These are phyloP conservation scores for Epistrophella euchroma DNA, from an alignment of 2,888 invertebrate species.

Conservation along the genomic window DNA sequence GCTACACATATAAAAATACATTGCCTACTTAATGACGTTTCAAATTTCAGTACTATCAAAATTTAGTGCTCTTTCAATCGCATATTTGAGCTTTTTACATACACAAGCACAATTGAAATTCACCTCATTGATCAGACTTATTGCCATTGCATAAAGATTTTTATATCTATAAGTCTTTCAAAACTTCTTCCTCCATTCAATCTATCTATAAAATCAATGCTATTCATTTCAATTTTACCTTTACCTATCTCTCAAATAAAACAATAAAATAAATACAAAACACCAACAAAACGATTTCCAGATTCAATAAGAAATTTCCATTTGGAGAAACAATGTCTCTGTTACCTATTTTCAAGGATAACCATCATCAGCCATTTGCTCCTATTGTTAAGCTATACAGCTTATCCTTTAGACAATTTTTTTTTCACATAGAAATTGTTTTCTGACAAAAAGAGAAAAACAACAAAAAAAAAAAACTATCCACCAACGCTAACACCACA, in stretches of 20 bases:
- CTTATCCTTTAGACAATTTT: constrained; percentile 55
- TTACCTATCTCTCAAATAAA: constrained; percentile 31
- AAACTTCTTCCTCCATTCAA: constrained; percentile 17
- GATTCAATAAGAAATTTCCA: constrained; percentile 57
- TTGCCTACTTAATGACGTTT: too few relatives aligned
- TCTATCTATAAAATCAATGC: constrained; percentile 35
- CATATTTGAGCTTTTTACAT: too few relatives aligned
- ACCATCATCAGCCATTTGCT: constrained; percentile 66
- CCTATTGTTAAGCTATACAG: constrained; percentile 54
- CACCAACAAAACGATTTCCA: constrained; percentile 23
- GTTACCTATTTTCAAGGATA: constrained; percentile 50
- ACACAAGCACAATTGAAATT: background rate
- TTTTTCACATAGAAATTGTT: constrained; percentile 21
- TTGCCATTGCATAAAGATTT: constrained; percentile 23
- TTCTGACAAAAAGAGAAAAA: background rate
- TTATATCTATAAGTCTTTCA: background rate
- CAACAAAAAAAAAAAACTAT: constrained; percentile 49
- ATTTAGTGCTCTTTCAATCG: too few relatives aligned
- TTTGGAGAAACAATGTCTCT: constrained; percentile 52
- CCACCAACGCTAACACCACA: constrained; percentile 35
- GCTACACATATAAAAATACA: too few relatives aligned
- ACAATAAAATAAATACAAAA: constrained; percentile 3
- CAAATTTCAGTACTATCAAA: too few relatives aligned
- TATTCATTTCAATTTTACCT: constrained; percentile 51
- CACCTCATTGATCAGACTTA: constrained; percentile 13